Evolutionary conservation across 2,888 invertebrate species (phyloP), one percentile per base, ranked within the genome.

Genomic region (Creontiades dilutus): DNA sequence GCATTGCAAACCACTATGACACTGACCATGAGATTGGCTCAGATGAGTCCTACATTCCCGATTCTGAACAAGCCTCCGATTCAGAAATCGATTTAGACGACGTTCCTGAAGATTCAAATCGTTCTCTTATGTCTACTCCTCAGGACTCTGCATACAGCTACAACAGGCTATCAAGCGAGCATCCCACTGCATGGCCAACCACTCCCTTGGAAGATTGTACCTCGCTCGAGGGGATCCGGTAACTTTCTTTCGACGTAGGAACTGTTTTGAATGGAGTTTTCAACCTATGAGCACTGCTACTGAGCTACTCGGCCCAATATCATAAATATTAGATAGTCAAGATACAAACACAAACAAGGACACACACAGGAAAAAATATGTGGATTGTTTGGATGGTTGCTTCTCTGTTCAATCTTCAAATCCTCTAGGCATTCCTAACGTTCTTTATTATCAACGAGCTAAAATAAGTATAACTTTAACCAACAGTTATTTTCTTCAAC

Each of bases 351-450:
- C 19, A 19, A 61, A 61, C n/a, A 61, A 61, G 61, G 61, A 61
- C 61, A 61, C 61, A 9, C 1, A 61, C 61, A 61, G 14, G 3
- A 61, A 61, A n/a, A 19, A 61, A 61, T n/a, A n/a, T n/a, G 19
- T 9, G 61, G n/a, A n/a, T 61, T 61, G 19, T 19, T 61, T 61
- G 61, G 61, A 4, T n/a, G 7, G n/a, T n/a, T 61, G n/a, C 61
- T 61, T 61, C 61, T 61, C n/a, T 61, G 61, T 61, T 80, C 85
- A 5, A 89, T 89, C 11, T 89, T 85, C 78, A 89, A 89, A 89
- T 89, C 89, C 19, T 48, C 46, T n/a, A 47, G 80, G n/a, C n/a
- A 90, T 57, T 28, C 12, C n/a, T 23, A 48, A 27, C 13, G 19
- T n/a, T 82, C 48, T 52, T 47, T 82, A 14, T 82, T 82, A 57